Conservation (phyloP, 2,113 vertebrate species). For the Pseudorectes ferrugineus region DNA sequence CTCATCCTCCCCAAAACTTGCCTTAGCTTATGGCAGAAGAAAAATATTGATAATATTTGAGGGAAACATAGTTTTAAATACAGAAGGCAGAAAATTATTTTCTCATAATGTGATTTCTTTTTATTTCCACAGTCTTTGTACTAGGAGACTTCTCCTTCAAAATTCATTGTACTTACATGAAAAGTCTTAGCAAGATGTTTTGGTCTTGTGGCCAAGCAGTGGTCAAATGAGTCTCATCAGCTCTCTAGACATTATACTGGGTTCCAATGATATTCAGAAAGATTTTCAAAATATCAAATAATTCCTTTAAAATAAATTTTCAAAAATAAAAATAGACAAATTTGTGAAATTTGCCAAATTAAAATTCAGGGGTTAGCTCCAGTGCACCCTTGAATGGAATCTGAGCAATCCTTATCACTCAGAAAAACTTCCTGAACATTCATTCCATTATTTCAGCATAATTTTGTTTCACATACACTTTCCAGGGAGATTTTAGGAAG, state of each 20-base stretch:
- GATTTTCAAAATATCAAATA: not conserved
- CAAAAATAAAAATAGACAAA: not conserved
- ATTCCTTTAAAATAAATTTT: not conserved
- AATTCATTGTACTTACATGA: not conserved
- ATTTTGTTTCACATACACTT: constrained; percentile 10
- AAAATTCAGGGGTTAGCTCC: not conserved
- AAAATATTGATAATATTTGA: not conserved
- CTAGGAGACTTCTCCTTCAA: not conserved
- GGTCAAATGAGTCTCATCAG: not conserved
- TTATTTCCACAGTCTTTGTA: not conserved
- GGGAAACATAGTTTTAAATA: not conserved
- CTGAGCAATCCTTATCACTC: not conserved
- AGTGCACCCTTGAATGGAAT: not conserved
- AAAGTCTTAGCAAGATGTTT: not conserved
- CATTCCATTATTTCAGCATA: not conserved
- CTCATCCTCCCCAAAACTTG: not conserved
- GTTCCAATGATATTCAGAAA: not conserved
- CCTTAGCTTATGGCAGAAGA: not conserved
- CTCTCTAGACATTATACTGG: not conserved
- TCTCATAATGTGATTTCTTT: not conserved
- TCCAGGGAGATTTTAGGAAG: constrained; percentile 83
- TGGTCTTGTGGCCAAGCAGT: not conserved
- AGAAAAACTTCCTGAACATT: not conserved
- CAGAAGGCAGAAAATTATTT: not conserved
- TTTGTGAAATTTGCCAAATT: not conserved